Conservation (phyloP, 2,888 invertebrate species). For the Julus scanicus region DNA sequence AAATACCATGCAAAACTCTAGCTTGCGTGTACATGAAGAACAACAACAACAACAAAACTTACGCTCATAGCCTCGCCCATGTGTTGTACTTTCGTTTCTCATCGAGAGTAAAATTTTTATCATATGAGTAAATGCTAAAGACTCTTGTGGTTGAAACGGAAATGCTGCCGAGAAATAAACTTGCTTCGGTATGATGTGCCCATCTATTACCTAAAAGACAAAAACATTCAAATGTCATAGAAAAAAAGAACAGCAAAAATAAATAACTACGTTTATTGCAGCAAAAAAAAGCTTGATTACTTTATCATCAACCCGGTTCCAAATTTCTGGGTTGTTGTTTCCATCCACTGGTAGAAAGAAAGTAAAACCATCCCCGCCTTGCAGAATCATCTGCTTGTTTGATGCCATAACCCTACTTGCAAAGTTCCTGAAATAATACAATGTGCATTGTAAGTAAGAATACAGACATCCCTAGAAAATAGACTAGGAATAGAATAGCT, state of each 20-base stretch:
- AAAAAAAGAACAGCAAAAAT: background rate
- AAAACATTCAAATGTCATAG: background rate
- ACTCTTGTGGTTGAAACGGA: slow-evolving; percentile 76
- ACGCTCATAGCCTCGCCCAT: slow-evolving; percentile 58
- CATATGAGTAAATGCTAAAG: slow-evolving; percentile 84
- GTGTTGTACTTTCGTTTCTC: slow-evolving; percentile 60
- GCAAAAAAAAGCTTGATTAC: slow-evolving; percentile 26
- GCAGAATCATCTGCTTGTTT: slow-evolving; percentile 50
- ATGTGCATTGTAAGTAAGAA: too few species aligned
- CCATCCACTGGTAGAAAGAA: slow-evolving; percentile 54
- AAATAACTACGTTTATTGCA: background rate
- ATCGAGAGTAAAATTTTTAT: slow-evolving; percentile 79
- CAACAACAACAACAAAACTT: slow-evolving; percentile 48
- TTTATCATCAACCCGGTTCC: slow-evolving; percentile 53
- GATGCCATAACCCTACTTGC: background rate
- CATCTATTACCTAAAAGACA: slow-evolving; percentile 78
- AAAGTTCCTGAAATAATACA: background rate
- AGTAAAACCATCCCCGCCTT: slow-evolving; percentile 56
- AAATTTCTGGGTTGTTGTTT: slow-evolving; percentile 48
- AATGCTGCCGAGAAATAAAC: slow-evolving; percentile 82
- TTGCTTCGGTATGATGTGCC: slow-evolving; percentile 87
- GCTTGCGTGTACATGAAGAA: background rate
- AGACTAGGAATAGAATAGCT: too few species aligned
- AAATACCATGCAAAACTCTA: background rate
- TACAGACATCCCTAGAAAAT: too few species aligned